Conservation (phyloP, 2,113 vertebrate species). For the Noctilio leporinus region DNA sequence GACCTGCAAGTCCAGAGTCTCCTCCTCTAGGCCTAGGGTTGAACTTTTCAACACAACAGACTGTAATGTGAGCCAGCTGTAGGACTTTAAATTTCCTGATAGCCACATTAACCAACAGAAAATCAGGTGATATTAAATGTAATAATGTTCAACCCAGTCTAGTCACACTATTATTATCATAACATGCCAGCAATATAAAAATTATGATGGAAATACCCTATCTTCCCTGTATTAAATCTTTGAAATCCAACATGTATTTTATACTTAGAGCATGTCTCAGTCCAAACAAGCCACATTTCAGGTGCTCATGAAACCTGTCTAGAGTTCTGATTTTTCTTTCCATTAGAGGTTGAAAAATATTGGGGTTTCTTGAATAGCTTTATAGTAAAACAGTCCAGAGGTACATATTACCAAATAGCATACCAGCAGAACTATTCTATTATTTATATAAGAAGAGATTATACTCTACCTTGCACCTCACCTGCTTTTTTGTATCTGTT, state of each 20-base stretch:
- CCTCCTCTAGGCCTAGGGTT: background rate
- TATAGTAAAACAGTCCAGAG: background rate
- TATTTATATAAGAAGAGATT: background rate
- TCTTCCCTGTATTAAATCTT: background rate
- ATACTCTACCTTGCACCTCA: background rate
- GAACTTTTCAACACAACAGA: background rate
- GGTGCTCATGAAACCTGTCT: background rate
- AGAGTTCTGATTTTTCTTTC: background rate
- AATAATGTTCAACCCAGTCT: background rate
- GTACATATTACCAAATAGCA: background rate
- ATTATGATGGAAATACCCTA: background rate
- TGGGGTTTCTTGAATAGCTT: background rate
- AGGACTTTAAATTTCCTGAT: background rate
- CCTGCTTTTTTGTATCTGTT: background rate
- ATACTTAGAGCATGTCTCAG: background rate
- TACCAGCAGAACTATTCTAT: background rate
- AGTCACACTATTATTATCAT: background rate
- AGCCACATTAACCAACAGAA: background rate
- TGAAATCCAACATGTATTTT: background rate
- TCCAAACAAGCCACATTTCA: background rate
- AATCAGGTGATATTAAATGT: background rate
- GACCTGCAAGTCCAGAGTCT: fast-evolving
- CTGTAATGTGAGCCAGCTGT: background rate
- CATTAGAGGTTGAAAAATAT: background rate
- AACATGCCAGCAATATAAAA: background rate